phyloP scores from a whole-genome alignment of 1,140 invertebrate species.

The Xylocopa sonorina region DNA sequence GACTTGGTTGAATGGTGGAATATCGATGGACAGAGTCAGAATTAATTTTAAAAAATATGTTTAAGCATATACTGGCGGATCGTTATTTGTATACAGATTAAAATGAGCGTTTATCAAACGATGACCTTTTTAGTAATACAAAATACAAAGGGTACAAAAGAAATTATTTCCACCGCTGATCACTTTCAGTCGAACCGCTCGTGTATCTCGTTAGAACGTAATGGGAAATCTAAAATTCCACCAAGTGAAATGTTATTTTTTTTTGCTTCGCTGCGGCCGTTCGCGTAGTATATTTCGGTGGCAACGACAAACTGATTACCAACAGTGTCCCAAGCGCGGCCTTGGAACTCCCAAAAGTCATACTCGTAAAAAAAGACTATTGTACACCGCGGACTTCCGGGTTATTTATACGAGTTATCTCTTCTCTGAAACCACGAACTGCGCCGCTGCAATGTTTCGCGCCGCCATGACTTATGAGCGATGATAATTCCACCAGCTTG shows the following conservation, averaged over 20 bases:
- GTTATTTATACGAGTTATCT: constrained; percentile 71
- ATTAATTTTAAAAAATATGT: too few species aligned
- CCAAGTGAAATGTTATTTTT: neutral
- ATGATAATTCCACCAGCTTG: constrained; percentile 68
- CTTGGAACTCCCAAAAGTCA: constrained; percentile 69
- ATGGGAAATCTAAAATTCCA: constrained; percentile 30
- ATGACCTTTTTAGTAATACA: too few species aligned
- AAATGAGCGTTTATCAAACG: too few species aligned
- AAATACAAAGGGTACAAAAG: neutral
- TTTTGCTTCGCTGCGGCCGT: neutral
- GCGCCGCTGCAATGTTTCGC: constrained; percentile 56
- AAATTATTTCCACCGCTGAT: neutral
- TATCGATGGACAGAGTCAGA: too few species aligned
- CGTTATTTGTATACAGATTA: too few species aligned
- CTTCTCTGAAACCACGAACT: constrained; percentile 64
- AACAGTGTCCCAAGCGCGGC: constrained; percentile 64
- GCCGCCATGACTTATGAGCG: constrained; percentile 62
- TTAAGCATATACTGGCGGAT: too few species aligned
- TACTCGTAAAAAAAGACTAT: constrained; percentile 68
- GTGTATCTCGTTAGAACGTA: neutral
- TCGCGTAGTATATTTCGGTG: constrained; percentile 54
- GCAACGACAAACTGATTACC: constrained; percentile 69
- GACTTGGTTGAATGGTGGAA: too few species aligned
- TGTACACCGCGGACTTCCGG: constrained; percentile 68
- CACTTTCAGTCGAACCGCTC: neutral